Conservation (phyloP, 1,140 invertebrate genomes). For the Anastrepha obliqua region DNA sequence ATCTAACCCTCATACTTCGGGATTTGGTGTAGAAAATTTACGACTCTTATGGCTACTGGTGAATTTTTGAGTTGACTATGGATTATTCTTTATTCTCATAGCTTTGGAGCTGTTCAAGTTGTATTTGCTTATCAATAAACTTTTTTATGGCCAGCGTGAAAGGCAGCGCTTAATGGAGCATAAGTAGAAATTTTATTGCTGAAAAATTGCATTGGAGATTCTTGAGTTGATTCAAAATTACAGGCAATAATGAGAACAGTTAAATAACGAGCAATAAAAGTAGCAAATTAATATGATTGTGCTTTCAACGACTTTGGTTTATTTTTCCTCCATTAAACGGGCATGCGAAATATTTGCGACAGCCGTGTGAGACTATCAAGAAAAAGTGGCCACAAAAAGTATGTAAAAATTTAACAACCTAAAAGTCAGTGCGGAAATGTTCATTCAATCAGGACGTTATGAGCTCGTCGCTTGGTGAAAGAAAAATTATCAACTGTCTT, state of each 20-base stretch:
- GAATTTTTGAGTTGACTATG: constrained; percentile 3
- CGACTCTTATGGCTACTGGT: not conserved
- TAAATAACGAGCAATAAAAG: not conserved
- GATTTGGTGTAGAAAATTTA: constrained; percentile 24
- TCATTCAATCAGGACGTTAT: too few species aligned
- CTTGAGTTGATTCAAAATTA: constrained; percentile 24
- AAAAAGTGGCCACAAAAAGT: too few species aligned
- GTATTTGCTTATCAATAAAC: not conserved
- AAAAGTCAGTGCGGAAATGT: too few species aligned
- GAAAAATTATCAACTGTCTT: too few species aligned
- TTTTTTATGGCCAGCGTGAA: not conserved
- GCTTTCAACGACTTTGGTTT: not conserved
- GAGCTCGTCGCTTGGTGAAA: too few species aligned
- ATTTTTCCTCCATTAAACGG: not conserved
- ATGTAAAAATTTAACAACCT: too few species aligned
- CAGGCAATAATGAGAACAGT: not conserved
- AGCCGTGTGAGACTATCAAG: too few species aligned
- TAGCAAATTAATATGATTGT: not conserved
- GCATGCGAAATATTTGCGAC: not conserved
- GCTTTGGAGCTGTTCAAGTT: not conserved
- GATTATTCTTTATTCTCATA: constrained; percentile 16
- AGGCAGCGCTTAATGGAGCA: not conserved
- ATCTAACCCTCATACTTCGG: not conserved
- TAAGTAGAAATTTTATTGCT: constrained; percentile 18
- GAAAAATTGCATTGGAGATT: not conserved